phyloP scores from a whole-genome alignment of 2,113 vertebrate species.

The Coreoperca whiteheadi region DNA sequence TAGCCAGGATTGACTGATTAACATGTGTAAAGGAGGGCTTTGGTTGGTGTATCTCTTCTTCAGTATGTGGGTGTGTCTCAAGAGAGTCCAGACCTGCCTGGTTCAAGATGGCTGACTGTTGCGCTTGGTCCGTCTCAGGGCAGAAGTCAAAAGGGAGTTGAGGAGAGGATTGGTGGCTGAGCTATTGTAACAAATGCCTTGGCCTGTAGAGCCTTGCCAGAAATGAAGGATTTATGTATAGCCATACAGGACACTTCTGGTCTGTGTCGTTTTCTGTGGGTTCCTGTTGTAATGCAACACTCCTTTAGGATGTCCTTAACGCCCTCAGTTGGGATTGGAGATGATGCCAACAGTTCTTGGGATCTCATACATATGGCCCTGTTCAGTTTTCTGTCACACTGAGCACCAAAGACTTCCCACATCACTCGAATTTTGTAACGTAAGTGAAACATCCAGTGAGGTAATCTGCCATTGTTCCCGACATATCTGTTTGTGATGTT shows the following conservation, averaged over 20 bases:
- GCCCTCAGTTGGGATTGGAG: constrained; percentile 29
- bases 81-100: constrained; percentile 26
- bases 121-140: constrained; percentile 36
- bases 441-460: constrained; percentile 30
- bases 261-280: constrained; percentile 41
- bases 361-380: constrained; percentile 21
- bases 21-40: constrained; percentile 37
- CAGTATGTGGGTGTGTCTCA: not conserved
- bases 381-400: constrained; percentile 50
- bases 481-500: constrained; percentile 50
- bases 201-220: constrained; percentile 20
- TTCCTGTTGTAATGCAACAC: constrained; percentile 49
- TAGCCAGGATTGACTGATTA: constrained; percentile 66
- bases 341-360: constrained; percentile 50
- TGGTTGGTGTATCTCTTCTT: constrained; percentile 12
- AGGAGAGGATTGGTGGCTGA: constrained; percentile 37
- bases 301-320: constrained; percentile 41
- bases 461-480: constrained; percentile 9
- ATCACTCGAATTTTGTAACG: constrained; percentile 7
- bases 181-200: constrained; percentile 18
- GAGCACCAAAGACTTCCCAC: constrained; percentile 74
- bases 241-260: constrained; percentile 61
- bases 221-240: constrained; percentile 71
- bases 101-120: constrained; percentile 30
- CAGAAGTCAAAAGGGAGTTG: constrained; percentile 33